Percentiles rank a stretch among this genome's conserved stretches.
Evolutionary conservation across 2,113 vertebrate genomes (phyloP).

Genomic region (Rhabdornis inornatus): DNA sequence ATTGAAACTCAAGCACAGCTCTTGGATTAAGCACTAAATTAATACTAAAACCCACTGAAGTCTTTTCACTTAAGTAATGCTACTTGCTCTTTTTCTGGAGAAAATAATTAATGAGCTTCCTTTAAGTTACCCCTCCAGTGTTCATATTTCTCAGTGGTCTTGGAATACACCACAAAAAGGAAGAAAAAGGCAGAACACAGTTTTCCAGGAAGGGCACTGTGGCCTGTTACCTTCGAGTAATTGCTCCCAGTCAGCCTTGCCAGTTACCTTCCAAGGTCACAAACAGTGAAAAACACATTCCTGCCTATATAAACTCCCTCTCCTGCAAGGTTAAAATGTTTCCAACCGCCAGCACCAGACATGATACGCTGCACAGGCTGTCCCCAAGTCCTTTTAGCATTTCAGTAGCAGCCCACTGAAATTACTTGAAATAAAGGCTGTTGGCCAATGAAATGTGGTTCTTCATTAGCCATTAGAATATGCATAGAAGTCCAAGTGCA

Average conservation of each 20-base stretch:
- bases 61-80: not conserved
- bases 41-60: not conserved
- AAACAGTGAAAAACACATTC: not conserved
- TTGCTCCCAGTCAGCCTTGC: not conserved
- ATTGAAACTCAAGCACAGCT: not conserved
- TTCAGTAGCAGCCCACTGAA: not conserved
- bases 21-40: not conserved
- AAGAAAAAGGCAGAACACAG: not conserved
- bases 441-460: not conserved
- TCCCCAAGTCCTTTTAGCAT: not conserved
- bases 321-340: not conserved
- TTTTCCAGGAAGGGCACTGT: not conserved
- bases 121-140: not conserved
- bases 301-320: not conserved
- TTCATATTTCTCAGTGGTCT: not conserved
- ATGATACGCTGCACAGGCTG: not conserved
- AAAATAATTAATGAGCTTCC: not conserved
- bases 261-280: not conserved
- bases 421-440: not conserved
- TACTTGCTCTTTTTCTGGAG: not conserved
- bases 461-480: not conserved
- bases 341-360: not conserved
- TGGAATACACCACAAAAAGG: not conserved
- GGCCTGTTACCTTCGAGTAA: not conserved
- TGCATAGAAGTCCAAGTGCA: not conserved